A percentile compares a stretch with the other conserved stretches of the same genome.
Evolutionary conservation across 2,113 vertebrate species (phyloP).

Genomic region (Elephas maximus): DNA sequence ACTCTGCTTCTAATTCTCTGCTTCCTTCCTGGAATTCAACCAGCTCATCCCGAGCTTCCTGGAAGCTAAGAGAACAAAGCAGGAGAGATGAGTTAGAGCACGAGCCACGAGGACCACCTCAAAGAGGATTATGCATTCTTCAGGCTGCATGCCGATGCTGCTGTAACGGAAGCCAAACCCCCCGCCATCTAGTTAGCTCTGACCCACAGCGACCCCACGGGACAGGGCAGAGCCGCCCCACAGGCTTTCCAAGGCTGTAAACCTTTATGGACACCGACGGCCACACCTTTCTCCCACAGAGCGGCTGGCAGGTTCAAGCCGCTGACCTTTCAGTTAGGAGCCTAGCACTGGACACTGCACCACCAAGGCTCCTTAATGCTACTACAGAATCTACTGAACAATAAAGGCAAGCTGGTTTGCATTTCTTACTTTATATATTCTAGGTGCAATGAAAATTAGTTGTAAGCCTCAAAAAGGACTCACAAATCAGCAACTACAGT

Average conservation of each 20-base stretch:
- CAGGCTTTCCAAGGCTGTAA: neutral
- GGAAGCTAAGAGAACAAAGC: constrained; percentile 90
- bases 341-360: neutral
- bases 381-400: constrained; percentile 11
- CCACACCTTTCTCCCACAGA: neutral
- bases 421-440: neutral
- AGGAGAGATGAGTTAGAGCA: constrained; percentile 4
- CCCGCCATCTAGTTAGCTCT: neutral
- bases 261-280: neutral
- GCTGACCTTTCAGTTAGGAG: neutral
- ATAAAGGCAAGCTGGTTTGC: constrained; percentile 3
- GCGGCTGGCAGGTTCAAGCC: neutral
- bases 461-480: constrained; percentile 25
- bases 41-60: constrained; percentile 97
- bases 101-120: neutral
- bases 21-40: constrained; percentile 99
- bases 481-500: neutral
- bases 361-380: neutral
- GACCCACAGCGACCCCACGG: neutral
- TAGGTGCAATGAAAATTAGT: constrained; percentile 30
- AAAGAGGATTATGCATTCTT: neutral
- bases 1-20: constrained; percentile 97
- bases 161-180: neutral
- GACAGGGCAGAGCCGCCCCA: neutral
- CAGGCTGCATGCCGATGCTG: neutral